A percentile compares a stretch with the other conserved stretches of the same genome.
These are phyloP conservation scores for Samia ricini DNA, from an alignment of 1,140 invertebrate species.

Conservation along the genomic window DNA sequence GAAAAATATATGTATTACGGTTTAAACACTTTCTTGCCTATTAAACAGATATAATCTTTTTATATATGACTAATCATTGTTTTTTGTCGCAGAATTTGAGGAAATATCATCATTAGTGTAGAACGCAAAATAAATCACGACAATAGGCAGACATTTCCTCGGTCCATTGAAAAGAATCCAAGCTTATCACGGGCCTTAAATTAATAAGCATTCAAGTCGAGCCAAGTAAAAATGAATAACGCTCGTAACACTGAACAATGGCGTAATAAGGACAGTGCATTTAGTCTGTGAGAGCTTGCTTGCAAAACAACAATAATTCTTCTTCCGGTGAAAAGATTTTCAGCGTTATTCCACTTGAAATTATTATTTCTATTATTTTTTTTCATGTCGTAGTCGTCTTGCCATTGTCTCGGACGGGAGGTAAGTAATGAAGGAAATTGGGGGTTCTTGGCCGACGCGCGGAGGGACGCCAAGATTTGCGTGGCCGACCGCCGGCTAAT, in stretches of 20 bases:
- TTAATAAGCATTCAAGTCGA: constrained; percentile 77
- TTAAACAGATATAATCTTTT: not conserved
- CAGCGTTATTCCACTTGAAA: constrained; percentile 77
- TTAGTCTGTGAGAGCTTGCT: constrained; percentile 73
- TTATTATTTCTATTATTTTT: constrained; percentile 76
- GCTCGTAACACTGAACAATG: constrained; percentile 74
- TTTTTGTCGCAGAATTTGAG: not conserved
- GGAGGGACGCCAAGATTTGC: constrained; percentile 68
- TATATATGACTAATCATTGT: not conserved
- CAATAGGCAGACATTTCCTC: constrained; percentile 69
- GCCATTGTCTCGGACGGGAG: constrained; percentile 72
- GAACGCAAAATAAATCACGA: constrained; percentile 55
- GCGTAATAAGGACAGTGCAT: constrained; percentile 74
- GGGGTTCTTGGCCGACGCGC: constrained; percentile 54
- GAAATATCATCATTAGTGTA: not conserved
- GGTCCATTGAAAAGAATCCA: constrained; percentile 71
- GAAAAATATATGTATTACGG: not conserved
- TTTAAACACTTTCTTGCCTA: not conserved
- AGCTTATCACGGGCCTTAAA: constrained; percentile 76
- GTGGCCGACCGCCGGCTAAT: constrained; percentile 64
- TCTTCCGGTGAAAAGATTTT: constrained; percentile 76
- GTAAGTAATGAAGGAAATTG: constrained; percentile 77
- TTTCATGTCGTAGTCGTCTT: constrained; percentile 72
- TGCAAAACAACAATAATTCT: constrained; percentile 77
- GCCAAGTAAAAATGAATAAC: constrained; percentile 77